These are phyloP conservation scores for Sthenelais limicola DNA, from an alignment of 2,888 invertebrate genomes.

Conservation along the genomic window DNA sequence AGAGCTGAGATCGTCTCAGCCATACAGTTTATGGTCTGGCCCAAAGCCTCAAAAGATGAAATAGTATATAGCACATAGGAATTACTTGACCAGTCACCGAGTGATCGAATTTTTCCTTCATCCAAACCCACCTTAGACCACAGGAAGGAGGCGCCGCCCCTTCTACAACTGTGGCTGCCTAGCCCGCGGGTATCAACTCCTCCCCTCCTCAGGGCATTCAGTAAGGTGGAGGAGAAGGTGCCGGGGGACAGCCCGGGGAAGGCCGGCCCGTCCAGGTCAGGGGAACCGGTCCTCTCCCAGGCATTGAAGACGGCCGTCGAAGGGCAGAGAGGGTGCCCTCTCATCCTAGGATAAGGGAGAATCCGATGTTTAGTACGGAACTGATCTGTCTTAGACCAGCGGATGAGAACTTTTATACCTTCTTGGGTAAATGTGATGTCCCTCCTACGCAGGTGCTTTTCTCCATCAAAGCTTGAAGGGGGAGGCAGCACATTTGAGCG, in stretches of 20 bases:
- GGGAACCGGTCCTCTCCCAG: not conserved
- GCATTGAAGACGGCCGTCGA: not conserved
- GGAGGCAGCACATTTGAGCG: slow-evolving; percentile 7
- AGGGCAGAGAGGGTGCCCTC: not conserved
- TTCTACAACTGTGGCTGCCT: not conserved
- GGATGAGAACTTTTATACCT: not conserved
- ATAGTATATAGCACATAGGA: not conserved
- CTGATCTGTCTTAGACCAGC: slow-evolving; percentile 30
- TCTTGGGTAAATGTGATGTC: not conserved
- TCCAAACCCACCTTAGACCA: not conserved
- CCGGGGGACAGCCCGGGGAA: not conserved
- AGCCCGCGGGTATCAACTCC: not conserved
- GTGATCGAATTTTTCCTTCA: not conserved
- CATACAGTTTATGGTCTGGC: too few relatives aligned
- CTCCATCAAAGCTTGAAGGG: not conserved
- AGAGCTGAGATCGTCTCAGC: too few relatives aligned
- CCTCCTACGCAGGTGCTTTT: not conserved
- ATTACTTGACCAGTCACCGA: not conserved
- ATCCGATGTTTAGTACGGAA: not conserved
- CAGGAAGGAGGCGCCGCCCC: not conserved
- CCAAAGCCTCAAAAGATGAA: not conserved
- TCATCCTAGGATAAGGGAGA: not conserved
- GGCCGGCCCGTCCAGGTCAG: not conserved
- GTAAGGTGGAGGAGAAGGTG: too few relatives aligned
- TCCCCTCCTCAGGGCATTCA: not conserved